phyloP scores from a whole-genome alignment of 1,140 invertebrate genomes.

The Scaptodrosophila lebanonensis region DNA sequence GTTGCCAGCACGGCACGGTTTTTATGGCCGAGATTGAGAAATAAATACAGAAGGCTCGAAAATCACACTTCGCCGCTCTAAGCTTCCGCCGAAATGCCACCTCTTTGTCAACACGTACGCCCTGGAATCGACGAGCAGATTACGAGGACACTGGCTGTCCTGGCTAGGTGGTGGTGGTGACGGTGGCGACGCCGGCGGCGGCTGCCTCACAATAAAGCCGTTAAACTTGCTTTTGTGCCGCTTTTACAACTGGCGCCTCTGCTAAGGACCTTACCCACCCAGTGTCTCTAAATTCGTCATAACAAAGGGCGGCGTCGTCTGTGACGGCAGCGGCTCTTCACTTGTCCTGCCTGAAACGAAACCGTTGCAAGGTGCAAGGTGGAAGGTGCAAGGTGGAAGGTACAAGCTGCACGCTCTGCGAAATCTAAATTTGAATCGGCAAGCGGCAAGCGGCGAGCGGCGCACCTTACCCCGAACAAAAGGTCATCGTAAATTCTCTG shows the following conservation, averaged over 20 bases:
- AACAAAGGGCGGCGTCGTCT: neutral
- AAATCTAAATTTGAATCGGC: constrained; percentile 65
- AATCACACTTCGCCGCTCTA: constrained; percentile 46
- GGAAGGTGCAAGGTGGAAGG: constrained; percentile 41
- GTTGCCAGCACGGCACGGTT: constrained; percentile 14
- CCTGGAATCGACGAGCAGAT: no score
- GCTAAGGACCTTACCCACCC: constrained; percentile 67
- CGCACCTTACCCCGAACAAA: constrained; percentile 17
- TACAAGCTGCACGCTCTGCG: constrained; percentile 21
- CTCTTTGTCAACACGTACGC: no score
- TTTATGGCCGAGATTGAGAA: constrained; percentile 7
- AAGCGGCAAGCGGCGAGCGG: constrained; percentile 15
- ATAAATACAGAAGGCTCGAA: constrained; percentile 16
- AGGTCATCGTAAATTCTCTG: constrained; percentile 56
- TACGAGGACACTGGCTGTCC: no score
- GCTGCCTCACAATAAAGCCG: constrained; percentile 8
- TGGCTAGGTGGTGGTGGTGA: no score
- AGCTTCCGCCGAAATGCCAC: neutral
- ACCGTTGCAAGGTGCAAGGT: constrained; percentile 7
- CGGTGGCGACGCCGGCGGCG: neutral
- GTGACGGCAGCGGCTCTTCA: constrained; percentile 18
- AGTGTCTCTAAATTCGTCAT: constrained; percentile 9
- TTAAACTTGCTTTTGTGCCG: constrained; percentile 45
- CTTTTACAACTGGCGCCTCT: constrained; percentile 68
- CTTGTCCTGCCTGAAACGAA: constrained; percentile 7